phyloP scores from a whole-genome alignment of 2,888 invertebrate genomes.

The Dioctria linearis region DNA sequence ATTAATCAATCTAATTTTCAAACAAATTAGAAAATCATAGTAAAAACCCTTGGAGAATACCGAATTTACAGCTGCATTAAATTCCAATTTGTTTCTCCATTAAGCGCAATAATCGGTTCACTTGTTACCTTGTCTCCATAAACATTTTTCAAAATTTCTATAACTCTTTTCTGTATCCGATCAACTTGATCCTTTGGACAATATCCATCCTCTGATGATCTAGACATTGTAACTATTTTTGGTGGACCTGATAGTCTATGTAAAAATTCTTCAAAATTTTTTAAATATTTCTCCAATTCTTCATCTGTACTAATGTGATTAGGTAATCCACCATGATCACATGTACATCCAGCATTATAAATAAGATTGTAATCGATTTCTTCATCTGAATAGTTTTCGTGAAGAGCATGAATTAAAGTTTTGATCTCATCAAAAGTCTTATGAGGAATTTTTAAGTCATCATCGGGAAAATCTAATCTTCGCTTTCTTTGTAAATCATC shows the following conservation, averaged over 20 bases:
- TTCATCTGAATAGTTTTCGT: conserved; percentile 74
- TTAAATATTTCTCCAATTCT: conserved; percentile 78
- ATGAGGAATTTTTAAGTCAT: conserved; percentile 25
- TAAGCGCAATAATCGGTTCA: conserved; percentile 65
- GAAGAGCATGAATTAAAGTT: conserved; percentile 72
- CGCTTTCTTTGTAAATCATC: conserved; percentile 77
- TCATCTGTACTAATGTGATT: conserved; percentile 83
- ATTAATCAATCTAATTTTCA: too few species aligned
- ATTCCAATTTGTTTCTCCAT: conserved; percentile 69
- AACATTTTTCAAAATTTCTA: conserved; percentile 73
- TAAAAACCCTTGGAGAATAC: background rate
- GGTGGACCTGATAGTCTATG: conserved; percentile 74
- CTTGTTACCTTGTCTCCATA: conserved; percentile 65
- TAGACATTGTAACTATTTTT: conserved; percentile 82
- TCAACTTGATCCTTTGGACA: conserved; percentile 89
- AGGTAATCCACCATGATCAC: conserved; percentile 87
- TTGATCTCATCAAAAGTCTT: conserved; percentile 67
- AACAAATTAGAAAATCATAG: too few species aligned
- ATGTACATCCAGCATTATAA: conserved; percentile 90
- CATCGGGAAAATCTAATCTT: conserved; percentile 71
- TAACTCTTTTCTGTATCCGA: conserved; percentile 80
- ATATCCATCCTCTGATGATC: conserved; percentile 91
- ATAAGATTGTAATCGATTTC: conserved; percentile 85
- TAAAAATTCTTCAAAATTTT: conserved; percentile 75
- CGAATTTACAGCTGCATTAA: conserved; percentile 67